Evolutionary conservation across 2,888 invertebrate genomes (phyloP).

Genomic region (Sarcophaga caerulescens): DNA sequence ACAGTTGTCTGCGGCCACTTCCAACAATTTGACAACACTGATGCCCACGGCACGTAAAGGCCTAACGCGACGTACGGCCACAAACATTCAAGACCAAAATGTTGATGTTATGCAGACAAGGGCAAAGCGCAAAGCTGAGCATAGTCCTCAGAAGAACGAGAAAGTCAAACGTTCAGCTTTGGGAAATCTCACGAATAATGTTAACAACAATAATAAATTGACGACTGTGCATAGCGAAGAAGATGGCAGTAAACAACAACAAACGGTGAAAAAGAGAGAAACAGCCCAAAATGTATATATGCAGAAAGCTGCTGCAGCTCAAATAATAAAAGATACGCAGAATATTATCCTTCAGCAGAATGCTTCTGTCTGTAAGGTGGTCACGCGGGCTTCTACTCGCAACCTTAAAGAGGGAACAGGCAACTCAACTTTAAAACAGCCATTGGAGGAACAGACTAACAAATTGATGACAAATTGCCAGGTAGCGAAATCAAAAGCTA

Average conservation of each 20-base stretch:
- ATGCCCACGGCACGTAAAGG: constrained; percentile 76
- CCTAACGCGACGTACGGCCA: constrained; percentile 73
- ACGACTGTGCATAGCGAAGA: constrained; percentile 72
- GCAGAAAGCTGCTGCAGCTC: constrained; percentile 43
- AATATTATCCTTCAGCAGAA: constrained; percentile 48
- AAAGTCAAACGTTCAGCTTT: constrained; percentile 91
- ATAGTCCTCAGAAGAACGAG: constrained; percentile 89
- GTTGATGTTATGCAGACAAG: constrained; percentile 75
- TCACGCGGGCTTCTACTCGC: constrained; percentile 75
- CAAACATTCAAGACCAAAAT: constrained; percentile 77
- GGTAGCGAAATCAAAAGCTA: constrained; percentile 76
- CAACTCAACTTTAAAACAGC: constrained; percentile 61
- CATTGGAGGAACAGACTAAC: constrained; percentile 59
- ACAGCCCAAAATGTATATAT: constrained; percentile 44
- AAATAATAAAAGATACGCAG: constrained; percentile 60
- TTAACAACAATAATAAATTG: constrained; percentile 73
- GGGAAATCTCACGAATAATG: constrained; percentile 90
- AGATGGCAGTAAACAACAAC: constrained; percentile 81
- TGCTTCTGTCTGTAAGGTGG: constrained; percentile 71
- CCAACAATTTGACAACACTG: constrained; percentile 70
- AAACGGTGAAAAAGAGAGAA: constrained; percentile 70
- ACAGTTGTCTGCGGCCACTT: constrained; percentile 67
- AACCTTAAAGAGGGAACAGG: constrained; percentile 70
- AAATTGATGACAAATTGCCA: constrained; percentile 74
- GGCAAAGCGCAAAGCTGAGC: constrained; percentile 90